Base-by-base conservation (phyloP, 1,140 invertebrate genomes). In the Ips typographus region DNA sequence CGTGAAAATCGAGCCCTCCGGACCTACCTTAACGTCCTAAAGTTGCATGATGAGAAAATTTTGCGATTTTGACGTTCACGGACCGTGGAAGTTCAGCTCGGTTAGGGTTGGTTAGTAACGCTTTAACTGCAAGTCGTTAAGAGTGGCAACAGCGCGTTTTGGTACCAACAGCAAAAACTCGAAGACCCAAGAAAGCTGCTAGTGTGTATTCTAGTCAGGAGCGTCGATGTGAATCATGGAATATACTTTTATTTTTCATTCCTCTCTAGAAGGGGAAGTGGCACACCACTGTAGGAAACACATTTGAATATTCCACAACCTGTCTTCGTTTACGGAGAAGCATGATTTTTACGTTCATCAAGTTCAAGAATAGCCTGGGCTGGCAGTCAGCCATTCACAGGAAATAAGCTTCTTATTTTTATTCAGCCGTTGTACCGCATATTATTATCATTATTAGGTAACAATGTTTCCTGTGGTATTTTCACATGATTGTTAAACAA, bases 341-440 rank as follows among this genome's bases (percentile, higher is more conserved):
- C 52, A 55, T 49, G 44, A 49, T 49, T 49, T 49, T 49, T 49
- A 49, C 44, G 22, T 49, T 49, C n/a, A 22, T 36, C 52, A 55
- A 55, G 63, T 56, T 56, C 63, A 65, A 65, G 53, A 65, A 43
- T 56, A 41, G 51, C 39, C 51, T 44, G 38, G 8, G 22, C 22
- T 22, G 22, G 22, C 22, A 22, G 22, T 22, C 40, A 51, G 47
- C 39, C 41, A 57, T 52, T 49, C 56, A 53, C 65, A 68, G 65
- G 65, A 68, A 68, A 56, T 61, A 44, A 44, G 57, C 57, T 68
- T 47, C 65, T 68, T 61, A 68, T 68, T 68, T 68, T 68, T 61
- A 68, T 68, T 68, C 65, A 68, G 42, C 53, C 44, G 57, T 61
- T 61, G 56, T 61, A 40, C 47, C 63, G 63, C 63, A 65, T 67